Percentiles rank a stretch among this genome's conserved stretches.
These are phyloP conservation scores for Heterocephalus glaber DNA, from an alignment of 2,113 vertebrate species.

Conservation along the genomic window DNA sequence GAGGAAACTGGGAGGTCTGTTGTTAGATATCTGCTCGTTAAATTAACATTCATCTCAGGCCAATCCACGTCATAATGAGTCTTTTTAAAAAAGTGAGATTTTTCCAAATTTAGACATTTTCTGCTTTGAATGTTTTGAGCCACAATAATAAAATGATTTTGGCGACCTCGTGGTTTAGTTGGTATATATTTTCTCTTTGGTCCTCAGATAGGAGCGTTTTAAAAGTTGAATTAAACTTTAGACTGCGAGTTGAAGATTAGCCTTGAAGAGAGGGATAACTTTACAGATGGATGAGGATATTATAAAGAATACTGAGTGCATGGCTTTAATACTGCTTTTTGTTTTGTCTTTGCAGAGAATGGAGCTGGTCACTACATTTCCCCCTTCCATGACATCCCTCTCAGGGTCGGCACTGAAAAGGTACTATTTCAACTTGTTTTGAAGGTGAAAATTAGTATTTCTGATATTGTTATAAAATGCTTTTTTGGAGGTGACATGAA, in stretches of 20 bases:
- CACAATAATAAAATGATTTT: neutral
- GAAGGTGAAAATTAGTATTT: neutral
- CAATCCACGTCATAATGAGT: neutral
- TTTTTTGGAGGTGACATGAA: neutral
- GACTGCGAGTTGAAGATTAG: neutral
- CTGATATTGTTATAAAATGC: neutral
- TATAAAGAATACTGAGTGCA: neutral
- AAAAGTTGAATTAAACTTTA: conserved; percentile 26
- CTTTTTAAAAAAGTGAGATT: neutral
- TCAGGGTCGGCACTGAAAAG: conserved; percentile 86
- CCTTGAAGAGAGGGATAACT: neutral
- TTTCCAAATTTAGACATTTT: neutral
- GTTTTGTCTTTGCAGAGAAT: conserved; percentile 88
- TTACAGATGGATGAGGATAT: neutral
- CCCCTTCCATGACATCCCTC: conserved; percentile 97
- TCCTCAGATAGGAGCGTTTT: conserved; percentile 3
- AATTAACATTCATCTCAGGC: neutral
- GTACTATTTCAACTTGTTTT: conserved; percentile 82
- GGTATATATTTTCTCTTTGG: neutral
- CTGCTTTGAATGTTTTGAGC: neutral
- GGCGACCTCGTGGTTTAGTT: neutral
- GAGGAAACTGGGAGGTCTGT: neutral
- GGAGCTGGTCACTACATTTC: conserved; percentile 94
- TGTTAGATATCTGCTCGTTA: neutral
- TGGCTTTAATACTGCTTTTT: conserved; percentile 9